phyloP scores from a whole-genome alignment of 2,113 vertebrate species.

The Eubucco bourcierii region DNA sequence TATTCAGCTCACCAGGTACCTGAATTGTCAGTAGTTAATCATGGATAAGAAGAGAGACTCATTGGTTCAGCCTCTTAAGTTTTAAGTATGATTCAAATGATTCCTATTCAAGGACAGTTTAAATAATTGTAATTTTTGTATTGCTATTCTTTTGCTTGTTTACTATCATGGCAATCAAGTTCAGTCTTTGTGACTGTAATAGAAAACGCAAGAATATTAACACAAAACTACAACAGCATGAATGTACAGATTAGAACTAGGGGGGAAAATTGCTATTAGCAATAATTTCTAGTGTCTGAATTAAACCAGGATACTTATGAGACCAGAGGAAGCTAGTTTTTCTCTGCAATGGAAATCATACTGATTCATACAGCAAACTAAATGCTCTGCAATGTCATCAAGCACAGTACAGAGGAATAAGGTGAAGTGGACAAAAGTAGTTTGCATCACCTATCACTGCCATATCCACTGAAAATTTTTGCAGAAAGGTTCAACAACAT shows the following conservation, averaged over 20 bases:
- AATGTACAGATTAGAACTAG: not conserved
- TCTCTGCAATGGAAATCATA: not conserved
- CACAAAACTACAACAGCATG: not conserved
- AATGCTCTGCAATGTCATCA: not conserved
- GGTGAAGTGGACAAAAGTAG: not conserved
- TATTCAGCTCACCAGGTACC: conserved; percentile 78
- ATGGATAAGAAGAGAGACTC: conserved; percentile 59
- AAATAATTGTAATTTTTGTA: conserved; percentile 49
- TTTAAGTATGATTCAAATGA: conserved; percentile 54
- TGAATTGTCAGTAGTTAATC: conserved; percentile 76
- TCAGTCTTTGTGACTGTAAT: conserved; percentile 38
- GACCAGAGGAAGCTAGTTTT: not conserved
- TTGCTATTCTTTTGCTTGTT: conserved; percentile 55
- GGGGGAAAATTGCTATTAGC: not conserved
- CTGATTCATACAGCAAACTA: not conserved
- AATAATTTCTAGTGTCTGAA: conserved; percentile 7
- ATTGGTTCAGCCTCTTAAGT: conserved; percentile 64
- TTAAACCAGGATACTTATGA: conserved; percentile 31
- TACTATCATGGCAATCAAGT: not conserved
- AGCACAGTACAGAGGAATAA: not conserved
- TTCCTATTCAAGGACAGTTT: conserved; percentile 51
- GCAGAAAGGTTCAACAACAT: not conserved
- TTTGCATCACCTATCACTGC: not conserved
- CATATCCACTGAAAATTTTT: not conserved
- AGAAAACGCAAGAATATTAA: conserved; percentile 22